Evolutionary conservation across 2,113 vertebrate species (phyloP).

Genomic region (Nothoprocta perdicaria): DNA sequence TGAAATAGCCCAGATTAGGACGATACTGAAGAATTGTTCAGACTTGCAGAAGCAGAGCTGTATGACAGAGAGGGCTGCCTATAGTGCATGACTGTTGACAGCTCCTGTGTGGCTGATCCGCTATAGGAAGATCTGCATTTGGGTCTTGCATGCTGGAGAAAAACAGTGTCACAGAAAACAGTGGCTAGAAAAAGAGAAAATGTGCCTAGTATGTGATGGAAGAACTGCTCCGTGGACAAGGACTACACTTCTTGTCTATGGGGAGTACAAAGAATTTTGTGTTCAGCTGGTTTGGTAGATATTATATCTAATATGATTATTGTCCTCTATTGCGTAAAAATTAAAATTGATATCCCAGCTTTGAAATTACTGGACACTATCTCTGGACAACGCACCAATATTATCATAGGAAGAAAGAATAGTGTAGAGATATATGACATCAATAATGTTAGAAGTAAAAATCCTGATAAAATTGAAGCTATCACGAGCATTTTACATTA

Average conservation of each 20-base stretch:
- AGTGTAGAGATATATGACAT: background rate
- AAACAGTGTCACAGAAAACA: too few relatives aligned
- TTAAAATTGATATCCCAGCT: background rate
- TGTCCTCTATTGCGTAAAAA: background rate
- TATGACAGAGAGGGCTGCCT: background rate
- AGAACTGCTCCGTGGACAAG: background rate
- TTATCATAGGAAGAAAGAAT: background rate
- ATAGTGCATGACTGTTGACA: background rate
- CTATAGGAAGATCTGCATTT: background rate
- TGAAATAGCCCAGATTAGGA: background rate
- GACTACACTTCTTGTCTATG: background rate
- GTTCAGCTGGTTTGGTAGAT: accelerated
- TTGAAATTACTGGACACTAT: background rate
- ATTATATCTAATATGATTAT: background rate
- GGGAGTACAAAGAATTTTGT: accelerated
- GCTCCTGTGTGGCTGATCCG: background rate
- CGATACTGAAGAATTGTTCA: background rate
- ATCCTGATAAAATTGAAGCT: background rate
- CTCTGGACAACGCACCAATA: background rate
- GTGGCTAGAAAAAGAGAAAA: background rate
- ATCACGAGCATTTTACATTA: background rate
- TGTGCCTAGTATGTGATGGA: background rate
- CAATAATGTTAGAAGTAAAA: background rate
- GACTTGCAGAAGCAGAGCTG: background rate
- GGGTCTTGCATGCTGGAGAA: background rate